Evolutionary conservation across 2,797 vertebrate species (phyloP).

Genomic region (Aeoliscus strigatus): DNA sequence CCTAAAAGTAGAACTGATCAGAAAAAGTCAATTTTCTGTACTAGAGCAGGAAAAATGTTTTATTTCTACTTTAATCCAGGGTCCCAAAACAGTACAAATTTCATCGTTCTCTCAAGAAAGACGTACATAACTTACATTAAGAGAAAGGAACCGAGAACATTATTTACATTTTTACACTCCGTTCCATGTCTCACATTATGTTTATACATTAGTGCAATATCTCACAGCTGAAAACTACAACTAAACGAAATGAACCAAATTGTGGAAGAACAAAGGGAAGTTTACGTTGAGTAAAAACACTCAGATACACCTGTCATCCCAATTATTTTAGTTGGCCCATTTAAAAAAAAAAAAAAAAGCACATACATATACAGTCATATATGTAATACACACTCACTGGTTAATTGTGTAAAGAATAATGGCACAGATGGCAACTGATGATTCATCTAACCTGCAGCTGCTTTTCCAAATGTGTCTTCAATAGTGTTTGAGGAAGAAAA

Average conservation of each 20-base stretch:
- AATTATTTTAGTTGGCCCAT: too few relatives aligned
- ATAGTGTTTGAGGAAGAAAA: constrained; percentile 5
- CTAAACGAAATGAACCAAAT: constrained; percentile 1
- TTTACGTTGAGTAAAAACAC: too few relatives aligned
- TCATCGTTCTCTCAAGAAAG: constrained; percentile 69
- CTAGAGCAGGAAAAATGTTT: constrained; percentile 37
- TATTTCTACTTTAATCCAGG: constrained; percentile 70
- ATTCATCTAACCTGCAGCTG: neutral
- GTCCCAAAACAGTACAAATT: constrained; percentile 82
- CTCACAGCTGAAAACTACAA: constrained; percentile 3
- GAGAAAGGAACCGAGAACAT: constrained; percentile 56
- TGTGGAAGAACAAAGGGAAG: too few relatives aligned
- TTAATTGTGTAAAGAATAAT: constrained; percentile 4
- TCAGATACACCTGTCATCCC: constrained; percentile 16
- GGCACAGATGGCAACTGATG: constrained; percentile 21
- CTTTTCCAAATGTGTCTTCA: neutral
- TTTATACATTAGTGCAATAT: neutral
- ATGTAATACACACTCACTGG: too few relatives aligned
- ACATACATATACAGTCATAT: too few relatives aligned
- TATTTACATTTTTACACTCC: constrained; percentile 47
- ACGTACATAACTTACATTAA: constrained; percentile 70
- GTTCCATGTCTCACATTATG: constrained; percentile 14
- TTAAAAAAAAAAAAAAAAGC: too few relatives aligned
- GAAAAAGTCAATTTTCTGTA: constrained; percentile 22
- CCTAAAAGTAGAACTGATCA: too few relatives aligned